phyloP scores from a whole-genome alignment of 2,888 invertebrate species.

The Heliconius aoede region DNA sequence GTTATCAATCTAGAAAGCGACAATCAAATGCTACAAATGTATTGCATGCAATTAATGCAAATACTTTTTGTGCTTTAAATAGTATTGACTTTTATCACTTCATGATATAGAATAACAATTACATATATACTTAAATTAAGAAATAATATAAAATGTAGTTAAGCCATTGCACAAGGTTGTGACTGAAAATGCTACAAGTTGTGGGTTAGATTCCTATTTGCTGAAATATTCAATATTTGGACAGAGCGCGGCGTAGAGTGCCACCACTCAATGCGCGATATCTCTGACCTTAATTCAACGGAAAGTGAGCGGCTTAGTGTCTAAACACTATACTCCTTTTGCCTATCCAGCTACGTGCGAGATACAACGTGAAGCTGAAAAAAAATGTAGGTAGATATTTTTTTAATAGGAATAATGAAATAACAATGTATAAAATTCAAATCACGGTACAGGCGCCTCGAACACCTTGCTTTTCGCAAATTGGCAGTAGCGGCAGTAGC shows the following conservation, averaged over 20 bases:
- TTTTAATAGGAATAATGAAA: background rate
- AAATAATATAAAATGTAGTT: background rate
- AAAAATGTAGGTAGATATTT: too few species aligned
- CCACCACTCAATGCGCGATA: too few species aligned
- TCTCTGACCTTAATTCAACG: too few species aligned
- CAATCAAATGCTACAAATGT: constrained; percentile 24
- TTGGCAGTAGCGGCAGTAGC: constrained; percentile 81
- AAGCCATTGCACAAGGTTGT: too few species aligned
- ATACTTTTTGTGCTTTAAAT: background rate
- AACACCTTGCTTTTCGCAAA: constrained; percentile 71
- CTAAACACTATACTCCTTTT: too few species aligned
- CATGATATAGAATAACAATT: background rate
- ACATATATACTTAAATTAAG: background rate
- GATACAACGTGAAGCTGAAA: too few species aligned
- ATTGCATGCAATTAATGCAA: background rate
- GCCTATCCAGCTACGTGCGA: too few species aligned
- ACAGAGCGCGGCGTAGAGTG: too few species aligned
- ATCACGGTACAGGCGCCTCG: constrained; percentile 45
- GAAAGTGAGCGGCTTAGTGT: too few species aligned
- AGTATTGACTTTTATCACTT: background rate
- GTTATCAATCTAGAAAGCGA: constrained; percentile 11
- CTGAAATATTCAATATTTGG: too few species aligned
- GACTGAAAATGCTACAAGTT: too few species aligned
- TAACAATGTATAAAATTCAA: constrained; percentile 26
- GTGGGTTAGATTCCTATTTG: too few species aligned